phyloP scores from a whole-genome alignment of 2,797 vertebrate species.

The Leptoclinus maculatus region DNA sequence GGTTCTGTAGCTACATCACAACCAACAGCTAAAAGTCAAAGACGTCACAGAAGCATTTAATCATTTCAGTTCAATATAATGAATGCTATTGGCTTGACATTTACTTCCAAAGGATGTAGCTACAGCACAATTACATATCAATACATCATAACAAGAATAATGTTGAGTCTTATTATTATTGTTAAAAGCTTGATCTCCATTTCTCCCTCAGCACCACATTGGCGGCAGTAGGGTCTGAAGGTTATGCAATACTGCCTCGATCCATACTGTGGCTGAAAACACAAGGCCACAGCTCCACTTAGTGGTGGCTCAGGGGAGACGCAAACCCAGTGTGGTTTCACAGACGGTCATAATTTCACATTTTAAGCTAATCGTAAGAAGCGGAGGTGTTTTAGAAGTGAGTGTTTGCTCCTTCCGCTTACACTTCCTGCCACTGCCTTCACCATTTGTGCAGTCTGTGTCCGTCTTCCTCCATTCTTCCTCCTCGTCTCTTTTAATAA shows the following conservation, averaged over 20 bases:
- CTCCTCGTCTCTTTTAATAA: background rate
- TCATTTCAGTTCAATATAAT: background rate
- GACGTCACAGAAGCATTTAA: background rate
- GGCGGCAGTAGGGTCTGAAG: slow-evolving; percentile 13
- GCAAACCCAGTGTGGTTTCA: slow-evolving; percentile 16
- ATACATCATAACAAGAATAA: background rate
- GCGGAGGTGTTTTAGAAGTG: slow-evolving; percentile 27
- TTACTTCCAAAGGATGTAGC: background rate
- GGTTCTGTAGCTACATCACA: background rate
- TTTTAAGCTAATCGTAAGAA: slow-evolving; percentile 38
- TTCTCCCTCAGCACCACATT: slow-evolving; percentile 15
- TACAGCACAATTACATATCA: background rate
- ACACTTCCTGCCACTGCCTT: background rate
- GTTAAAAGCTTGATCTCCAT: slow-evolving; percentile 14
- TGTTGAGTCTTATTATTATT: background rate
- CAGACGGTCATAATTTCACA: slow-evolving; percentile 49
- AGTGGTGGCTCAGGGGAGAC: slow-evolving; percentile 38
- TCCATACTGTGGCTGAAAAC: background rate
- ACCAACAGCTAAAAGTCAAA: background rate
- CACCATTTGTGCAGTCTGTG: slow-evolving; percentile 18
- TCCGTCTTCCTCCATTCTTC: background rate
- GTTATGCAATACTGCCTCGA: slow-evolving; percentile 43
- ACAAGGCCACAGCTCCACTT: slow-evolving; percentile 53
- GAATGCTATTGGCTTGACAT: background rate
- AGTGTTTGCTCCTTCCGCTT: slow-evolving; percentile 28